Base-by-base conservation (phyloP, 2,113 vertebrate genomes). In the Carassius carassius region DNA sequence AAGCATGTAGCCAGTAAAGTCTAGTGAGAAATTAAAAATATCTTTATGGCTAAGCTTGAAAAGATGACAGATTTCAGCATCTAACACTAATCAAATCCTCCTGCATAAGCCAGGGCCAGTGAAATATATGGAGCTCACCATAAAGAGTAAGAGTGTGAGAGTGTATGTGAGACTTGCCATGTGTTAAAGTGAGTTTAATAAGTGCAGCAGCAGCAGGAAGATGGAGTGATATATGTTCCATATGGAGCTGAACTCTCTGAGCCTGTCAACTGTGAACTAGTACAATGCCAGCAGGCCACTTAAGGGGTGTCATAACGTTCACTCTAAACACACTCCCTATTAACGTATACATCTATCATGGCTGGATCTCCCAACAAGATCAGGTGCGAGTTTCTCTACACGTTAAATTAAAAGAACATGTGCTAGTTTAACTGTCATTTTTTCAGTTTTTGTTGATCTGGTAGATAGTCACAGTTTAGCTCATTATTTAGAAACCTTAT, bases 141-240 rank as follows among this genome's bases (percentile, higher is more conserved):
- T 35, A 58, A 23, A 32, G 29, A 29, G 1, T 23, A 29, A 32
- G 47, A 5, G 3, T 63, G 81, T 56, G 29, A 32, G 58, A 35
- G 14, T 63, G 44, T 54, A 23, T 12, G 62, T 25, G 25, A 70
- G 63, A 23, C 74, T 84, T 79, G 65, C 78, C 69, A 73, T 62
- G 69, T 85, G 84, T 81, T 73, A 70, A 72, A 65, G 84, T 70
- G 41, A 32, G 65, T 70, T 74, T 85, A 85, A 85, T 80, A 85
- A 74, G 77, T 75, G 41, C 44, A 81, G 54, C 77, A 32, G 75
- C 13, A 69, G 79, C 79, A 69, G 25, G 84, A 49, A 85, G 78
- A 85, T 70, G 47, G 77, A 85, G 41, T 81, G 84, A 85, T 75
- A 74, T 75, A 78, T 29, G 41, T 73, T 81, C 78, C 84, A 81